Percentiles rank a stretch among this genome's conserved stretches.
Evolutionary conservation across 2,888 invertebrate species (phyloP).

Genomic region (Hypomecis punctinalis): DNA sequence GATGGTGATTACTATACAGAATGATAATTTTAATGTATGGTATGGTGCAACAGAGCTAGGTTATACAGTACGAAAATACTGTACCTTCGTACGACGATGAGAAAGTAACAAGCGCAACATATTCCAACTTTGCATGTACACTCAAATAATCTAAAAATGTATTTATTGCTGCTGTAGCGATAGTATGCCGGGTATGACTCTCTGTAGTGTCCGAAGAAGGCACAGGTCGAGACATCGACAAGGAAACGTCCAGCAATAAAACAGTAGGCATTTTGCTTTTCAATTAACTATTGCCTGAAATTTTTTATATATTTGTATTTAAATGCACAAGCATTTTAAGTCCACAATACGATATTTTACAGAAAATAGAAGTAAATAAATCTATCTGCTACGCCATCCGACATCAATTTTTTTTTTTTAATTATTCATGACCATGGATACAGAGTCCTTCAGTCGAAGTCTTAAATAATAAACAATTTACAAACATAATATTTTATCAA

Average conservation of each 20-base stretch:
- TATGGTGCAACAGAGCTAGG: neutral
- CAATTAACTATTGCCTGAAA: neutral
- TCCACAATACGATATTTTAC: no score
- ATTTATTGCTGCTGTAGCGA: slow-evolving; percentile 73
- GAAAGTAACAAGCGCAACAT: slow-evolving; percentile 74
- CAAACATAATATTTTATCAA: no score
- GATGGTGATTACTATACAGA: neutral
- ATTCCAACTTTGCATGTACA: slow-evolving; percentile 75
- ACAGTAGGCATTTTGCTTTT: slow-evolving; percentile 72
- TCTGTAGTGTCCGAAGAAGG: slow-evolving; percentile 69
- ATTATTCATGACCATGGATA: no score
- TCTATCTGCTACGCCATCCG: no score
- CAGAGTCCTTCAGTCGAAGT: no score
- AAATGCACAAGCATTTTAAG: no score
- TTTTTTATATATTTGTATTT: no score
- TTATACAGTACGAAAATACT: neutral
- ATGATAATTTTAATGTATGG: neutral
- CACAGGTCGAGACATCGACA: slow-evolving; percentile 78
- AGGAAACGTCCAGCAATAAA: slow-evolving; percentile 73
- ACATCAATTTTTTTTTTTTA: no score
- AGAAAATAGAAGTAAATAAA: no score
- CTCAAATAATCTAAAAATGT: slow-evolving; percentile 75
- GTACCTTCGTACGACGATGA: slow-evolving; percentile 77
- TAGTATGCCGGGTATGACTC: slow-evolving; percentile 68
- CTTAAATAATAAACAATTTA: no score